Conservation (phyloP, 2,888 invertebrate genomes). For the Caenorhabditis afra region DNA sequence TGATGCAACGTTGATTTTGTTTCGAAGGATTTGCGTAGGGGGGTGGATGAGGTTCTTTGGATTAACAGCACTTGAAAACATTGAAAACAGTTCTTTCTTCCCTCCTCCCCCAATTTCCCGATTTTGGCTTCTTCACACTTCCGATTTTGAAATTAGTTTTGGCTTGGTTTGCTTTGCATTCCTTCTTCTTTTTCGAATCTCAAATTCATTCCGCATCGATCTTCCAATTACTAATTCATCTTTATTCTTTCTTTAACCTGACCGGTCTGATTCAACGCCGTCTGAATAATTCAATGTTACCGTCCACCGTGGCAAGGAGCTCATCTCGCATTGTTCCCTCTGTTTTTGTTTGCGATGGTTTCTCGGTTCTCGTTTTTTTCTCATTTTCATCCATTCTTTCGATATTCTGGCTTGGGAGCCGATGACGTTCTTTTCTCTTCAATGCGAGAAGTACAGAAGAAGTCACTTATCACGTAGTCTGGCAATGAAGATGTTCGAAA, state of each 20-base stretch:
- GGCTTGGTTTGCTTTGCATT: no score
- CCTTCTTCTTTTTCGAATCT: background rate
- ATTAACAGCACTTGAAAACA: slow-evolving; percentile 27
- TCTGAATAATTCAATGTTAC: no score
- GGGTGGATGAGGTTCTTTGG: slow-evolving; percentile 8
- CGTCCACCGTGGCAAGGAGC: no score
- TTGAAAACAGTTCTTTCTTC: slow-evolving; percentile 23
- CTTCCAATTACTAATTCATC: background rate
- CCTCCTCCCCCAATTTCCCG: background rate
- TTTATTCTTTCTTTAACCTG: background rate
- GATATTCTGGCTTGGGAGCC: no score
- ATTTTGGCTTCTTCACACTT: slow-evolving; percentile 29
- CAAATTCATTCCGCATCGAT: background rate
- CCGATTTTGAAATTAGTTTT: slow-evolving; percentile 5
- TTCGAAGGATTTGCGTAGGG: slow-evolving; percentile 7
- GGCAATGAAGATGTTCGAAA: slow-evolving; percentile 10
- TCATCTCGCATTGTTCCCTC: background rate
- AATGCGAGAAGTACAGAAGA: no score
- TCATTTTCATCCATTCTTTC: no score
- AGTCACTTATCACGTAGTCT: no score
- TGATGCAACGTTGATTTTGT: slow-evolving; percentile 19
- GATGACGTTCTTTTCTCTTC: no score
- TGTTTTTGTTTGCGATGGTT: background rate
- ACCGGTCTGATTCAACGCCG: no score
- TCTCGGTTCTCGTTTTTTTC: slow-evolving; percentile 4